Evolutionary conservation across 2,797 vertebrate species (phyloP).

Genomic region (Argya squamiceps): DNA sequence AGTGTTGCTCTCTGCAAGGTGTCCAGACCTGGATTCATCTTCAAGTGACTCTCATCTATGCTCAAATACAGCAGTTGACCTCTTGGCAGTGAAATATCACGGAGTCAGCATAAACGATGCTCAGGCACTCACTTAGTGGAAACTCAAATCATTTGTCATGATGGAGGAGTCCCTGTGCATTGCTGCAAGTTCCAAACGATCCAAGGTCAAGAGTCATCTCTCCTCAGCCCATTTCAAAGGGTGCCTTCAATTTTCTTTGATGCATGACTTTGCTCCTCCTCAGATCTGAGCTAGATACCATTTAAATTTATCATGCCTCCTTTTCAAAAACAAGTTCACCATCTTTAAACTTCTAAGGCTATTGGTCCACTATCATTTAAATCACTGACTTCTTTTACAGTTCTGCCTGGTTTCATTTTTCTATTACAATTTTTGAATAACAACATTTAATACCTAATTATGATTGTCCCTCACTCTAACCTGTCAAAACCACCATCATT

Average conservation of each 20-base stretch:
- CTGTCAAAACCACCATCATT: not conserved
- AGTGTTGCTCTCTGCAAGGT: conserved; percentile 59
- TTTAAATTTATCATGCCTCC: not conserved
- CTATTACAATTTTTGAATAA: not conserved
- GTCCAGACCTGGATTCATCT: conserved; percentile 35
- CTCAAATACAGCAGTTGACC: conserved; percentile 62
- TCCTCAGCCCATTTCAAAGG: conserved; percentile 35
- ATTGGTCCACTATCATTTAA: not conserved
- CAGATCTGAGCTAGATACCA: not conserved
- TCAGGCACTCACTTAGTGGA: conserved; percentile 55
- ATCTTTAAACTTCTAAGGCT: not conserved
- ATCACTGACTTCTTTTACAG: not conserved
- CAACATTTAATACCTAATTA: not conserved
- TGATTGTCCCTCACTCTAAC: not conserved
- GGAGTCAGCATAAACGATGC: conserved; percentile 38
- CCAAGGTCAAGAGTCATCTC: conserved; percentile 59
- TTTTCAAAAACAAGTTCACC: not conserved
- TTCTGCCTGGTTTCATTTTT: not conserved
- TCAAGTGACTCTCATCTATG: conserved; percentile 55
- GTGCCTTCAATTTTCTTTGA: conserved; percentile 48
- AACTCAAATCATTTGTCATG: conserved; percentile 60
- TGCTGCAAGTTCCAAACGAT: conserved; percentile 37
- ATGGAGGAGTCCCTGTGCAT: conserved; percentile 35
- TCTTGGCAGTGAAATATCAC: conserved; percentile 48
- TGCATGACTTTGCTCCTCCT: conserved; percentile 11